Evolutionary conservation across 2,888 invertebrate species (phyloP), one percentile per base, ranked within the genome.

Genomic region (Phymatocera aterrima): DNA sequence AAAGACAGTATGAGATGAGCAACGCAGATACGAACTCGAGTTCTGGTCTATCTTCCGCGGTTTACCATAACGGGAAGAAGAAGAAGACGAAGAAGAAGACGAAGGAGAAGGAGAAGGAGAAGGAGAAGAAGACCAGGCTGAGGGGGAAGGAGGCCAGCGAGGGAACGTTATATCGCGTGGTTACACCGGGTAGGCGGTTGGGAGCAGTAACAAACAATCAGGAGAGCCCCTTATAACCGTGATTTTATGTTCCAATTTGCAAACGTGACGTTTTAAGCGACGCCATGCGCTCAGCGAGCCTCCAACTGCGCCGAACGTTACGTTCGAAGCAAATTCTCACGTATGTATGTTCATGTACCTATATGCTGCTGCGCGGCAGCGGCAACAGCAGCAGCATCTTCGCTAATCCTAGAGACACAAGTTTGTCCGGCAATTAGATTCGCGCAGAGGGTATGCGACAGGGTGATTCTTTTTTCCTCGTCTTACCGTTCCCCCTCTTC

Each of bases 161-260:
- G 5, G 34, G 34, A 37, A n/a, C 15, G 18, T 64, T 64, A 37
- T 37, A 64, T 64, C 61, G 61, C 24, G 34, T 37, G 61, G 61
- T 64, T 21, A n/a, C n/a, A n/a, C n/a, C n/a, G 86, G 85, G 87
- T 87, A 87, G 87, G 87, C 83, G 72, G 72, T 72, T 72, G 85
- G 85, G 80, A 51, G 72, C 72, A 80, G 87, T 88, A 89, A 89
- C 88, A 87, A 89, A 88, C 88, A 88, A 88, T 88, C 89, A 88
- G 83, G 86, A 85, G 83, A 82, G 84, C 85, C 85, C 86, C 84
- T 86, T 88, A 87, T 85, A 86, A 86, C 85, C 85, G 83, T 86
- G 88, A 88, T 88, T 89, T 89, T 88, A 89, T 88, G 88, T 88
- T 88, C 88, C 88, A 89, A 89, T 89, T 89, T 89, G 89, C 89